Evolutionary conservation across 2,888 invertebrate species (phyloP), one percentile per base, ranked within the genome.

Genomic region (Chloromyia formosa): DNA sequence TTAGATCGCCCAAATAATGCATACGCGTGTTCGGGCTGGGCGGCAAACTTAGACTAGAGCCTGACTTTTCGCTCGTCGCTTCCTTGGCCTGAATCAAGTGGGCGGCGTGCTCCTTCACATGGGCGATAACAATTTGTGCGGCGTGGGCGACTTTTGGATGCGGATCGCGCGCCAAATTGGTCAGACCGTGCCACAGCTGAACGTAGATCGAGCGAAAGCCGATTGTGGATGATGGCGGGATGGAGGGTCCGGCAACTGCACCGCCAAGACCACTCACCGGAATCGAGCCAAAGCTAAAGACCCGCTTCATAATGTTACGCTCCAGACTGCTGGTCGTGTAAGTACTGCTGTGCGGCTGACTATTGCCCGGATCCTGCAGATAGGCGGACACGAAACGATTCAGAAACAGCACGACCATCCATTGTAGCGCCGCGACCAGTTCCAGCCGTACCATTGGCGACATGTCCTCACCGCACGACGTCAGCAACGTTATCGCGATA

Each of bases 371-470:
- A 73, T 89, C 92, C 82, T 92, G 91, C 56, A 92, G 88, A 78
- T 90, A 90, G 0, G 95, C 91, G 0, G 92, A 92, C 22, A 94
- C 90, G 84, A 97, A 97, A 73, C 94, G 92, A 79, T 93, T 93
- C 86, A 96, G 96, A 85, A 95, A 96, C 64, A 94, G 90, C 74
- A 95, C 85, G 0, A 96, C 91, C 85, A 95, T 90, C 90, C 94
- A 95, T 80, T 94, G 94, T 49, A 94, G 86, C 75, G 97, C 96
- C 64, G 94, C 93, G 0, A 95, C 92, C 75, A 97, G 87, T 87
- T 98, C 94, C 82, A 91, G 88, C 78, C 98, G 90, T 78, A 97
- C 97, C 80, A 97, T 86, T 76, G 94, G 92, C 80, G 94, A 93
- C 88, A 94, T 95, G 86, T 99, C 97, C 79, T 89, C 87, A 49